These are phyloP conservation scores for Notamacropus eugenii DNA, from an alignment of 2,797 vertebrate species.

Conservation along the genomic window DNA sequence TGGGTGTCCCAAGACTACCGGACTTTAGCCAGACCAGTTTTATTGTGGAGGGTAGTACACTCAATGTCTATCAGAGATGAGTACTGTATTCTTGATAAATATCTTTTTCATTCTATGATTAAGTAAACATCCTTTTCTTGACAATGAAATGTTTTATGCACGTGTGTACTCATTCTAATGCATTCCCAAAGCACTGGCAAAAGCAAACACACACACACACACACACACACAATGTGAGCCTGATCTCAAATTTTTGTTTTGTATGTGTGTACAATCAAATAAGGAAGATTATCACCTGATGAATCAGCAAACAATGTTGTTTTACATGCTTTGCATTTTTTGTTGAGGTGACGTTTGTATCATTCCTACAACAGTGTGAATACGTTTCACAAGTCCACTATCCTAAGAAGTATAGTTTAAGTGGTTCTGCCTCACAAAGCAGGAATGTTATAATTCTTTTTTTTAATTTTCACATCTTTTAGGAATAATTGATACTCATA, in stretches of 20 bases:
- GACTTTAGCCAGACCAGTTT: not conserved
- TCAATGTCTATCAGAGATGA: too few relatives aligned
- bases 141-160: not conserved
- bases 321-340: not conserved
- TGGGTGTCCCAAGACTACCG: not conserved
- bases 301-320: not conserved
- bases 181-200: not conserved
- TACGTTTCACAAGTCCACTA: not conserved
- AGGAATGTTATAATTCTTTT: constrained; percentile 21
- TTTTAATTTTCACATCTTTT: constrained; percentile 49
- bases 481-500: not conserved
- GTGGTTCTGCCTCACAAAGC: constrained; percentile 45
- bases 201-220: too few relatives aligned
- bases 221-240: not conserved
- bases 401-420: constrained; percentile 28
- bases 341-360: constrained; percentile 13
- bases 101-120: not conserved
- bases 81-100: not conserved
- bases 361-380: not conserved
- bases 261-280: not conserved
- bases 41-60: not conserved
- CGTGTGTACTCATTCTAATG: not conserved
- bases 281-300: not conserved
- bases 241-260: not conserved
- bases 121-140: not conserved